Evolutionary conservation across 2,113 vertebrate genomes (phyloP).

Genomic region (Proterorhinus semilunaris): DNA sequence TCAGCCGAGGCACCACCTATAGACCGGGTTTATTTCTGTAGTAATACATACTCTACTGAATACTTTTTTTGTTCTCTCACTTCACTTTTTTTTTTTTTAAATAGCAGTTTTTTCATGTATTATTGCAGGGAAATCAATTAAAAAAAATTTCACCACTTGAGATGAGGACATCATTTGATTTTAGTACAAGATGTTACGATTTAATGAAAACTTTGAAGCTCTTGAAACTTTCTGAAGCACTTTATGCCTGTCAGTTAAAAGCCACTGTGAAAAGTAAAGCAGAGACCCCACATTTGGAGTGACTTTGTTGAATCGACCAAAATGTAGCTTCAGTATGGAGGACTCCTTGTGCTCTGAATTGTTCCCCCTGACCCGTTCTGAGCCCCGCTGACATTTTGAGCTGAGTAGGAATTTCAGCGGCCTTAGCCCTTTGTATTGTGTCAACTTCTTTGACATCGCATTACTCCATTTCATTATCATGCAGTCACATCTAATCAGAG

Average conservation of each 20-base stretch:
- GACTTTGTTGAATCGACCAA: conserved; percentile 12
- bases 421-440: conserved; percentile 68
- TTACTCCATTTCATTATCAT: conserved; percentile 74
- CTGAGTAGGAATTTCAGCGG: conserved; percentile 73
- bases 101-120: too few species aligned
- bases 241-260: too few species aligned
- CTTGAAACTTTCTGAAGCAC: too few species aligned
- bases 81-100: background rate
- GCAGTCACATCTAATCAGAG: conserved; percentile 73
- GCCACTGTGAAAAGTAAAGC: conserved; percentile 1
- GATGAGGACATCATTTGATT: too few species aligned
- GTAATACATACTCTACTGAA: background rate
- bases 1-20: background rate
- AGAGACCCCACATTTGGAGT: conserved; percentile 23
- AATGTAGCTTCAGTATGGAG: background rate
- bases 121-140: too few species aligned
- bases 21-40: too few species aligned
- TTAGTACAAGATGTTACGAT: too few species aligned
- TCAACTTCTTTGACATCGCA: conserved; percentile 73
- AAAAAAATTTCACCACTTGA: too few species aligned
- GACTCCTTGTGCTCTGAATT: conserved; percentile 54
- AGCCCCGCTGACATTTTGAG: conserved; percentile 72
- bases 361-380: conserved; percentile 66
- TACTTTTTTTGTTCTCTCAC: background rate
- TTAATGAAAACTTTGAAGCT: too few species aligned